These are phyloP conservation scores for Macrotus californicus DNA, from an alignment of 2,113 vertebrate species.

Conservation along the genomic window DNA sequence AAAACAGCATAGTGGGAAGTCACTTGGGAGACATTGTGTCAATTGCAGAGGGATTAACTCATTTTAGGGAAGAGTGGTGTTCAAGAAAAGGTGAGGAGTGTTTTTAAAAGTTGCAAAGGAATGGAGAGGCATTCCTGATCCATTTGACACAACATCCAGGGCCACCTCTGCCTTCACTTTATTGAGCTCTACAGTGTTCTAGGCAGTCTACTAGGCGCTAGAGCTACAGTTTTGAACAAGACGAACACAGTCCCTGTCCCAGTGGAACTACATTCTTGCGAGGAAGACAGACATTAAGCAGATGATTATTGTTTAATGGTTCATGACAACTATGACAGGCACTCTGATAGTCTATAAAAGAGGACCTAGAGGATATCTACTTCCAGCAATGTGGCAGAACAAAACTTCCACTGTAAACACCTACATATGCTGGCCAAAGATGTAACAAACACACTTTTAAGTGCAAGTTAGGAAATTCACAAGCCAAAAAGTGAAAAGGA, in stretches of 20 bases:
- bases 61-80: background rate
- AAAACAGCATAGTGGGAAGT: background rate
- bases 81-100: background rate
- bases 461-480: background rate
- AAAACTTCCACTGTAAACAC: background rate
- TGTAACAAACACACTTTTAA: background rate
- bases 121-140: background rate
- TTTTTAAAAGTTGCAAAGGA: background rate
- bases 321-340: background rate
- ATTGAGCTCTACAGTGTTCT: background rate
- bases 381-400: background rate
- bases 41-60: background rate
- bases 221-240: background rate
- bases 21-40: background rate
- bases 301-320: background rate
- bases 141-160: background rate
- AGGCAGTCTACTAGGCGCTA: background rate
- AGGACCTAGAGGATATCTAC: background rate
- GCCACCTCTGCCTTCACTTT: background rate
- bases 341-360: background rate
- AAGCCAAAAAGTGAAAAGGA: background rate
- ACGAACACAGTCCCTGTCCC: background rate
- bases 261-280: background rate
- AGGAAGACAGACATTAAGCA: background rate
- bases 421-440: background rate